Conservation (phyloP, 2,888 invertebrate species). For the Erynnis tages region DNA sequence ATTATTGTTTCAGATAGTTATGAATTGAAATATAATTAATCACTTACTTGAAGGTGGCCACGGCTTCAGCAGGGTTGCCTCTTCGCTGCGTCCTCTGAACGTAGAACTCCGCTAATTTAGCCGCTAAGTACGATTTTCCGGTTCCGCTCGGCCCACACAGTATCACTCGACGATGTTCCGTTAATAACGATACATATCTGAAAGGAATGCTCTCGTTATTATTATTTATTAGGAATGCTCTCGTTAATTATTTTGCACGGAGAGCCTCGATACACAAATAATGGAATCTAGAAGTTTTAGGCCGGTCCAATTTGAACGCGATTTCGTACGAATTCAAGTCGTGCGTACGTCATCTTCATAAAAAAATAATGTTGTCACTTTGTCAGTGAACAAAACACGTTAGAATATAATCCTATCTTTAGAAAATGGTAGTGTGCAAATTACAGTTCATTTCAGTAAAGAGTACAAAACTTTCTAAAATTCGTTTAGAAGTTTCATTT, state of each 20-base stretch:
- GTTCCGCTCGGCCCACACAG: conserved; percentile 98
- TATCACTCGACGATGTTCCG: conserved; percentile 96
- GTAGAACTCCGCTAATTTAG: conserved; percentile 96
- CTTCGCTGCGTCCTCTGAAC: conserved; percentile 90
- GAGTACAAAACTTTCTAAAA: no score
- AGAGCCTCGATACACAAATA: not conserved
- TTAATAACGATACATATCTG: conserved; percentile 90
- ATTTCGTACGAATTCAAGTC: no score
- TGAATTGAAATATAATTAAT: conserved; percentile 34
- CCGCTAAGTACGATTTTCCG: conserved; percentile 97
- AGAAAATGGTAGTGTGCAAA: no score
- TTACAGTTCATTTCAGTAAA: no score
- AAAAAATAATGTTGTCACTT: no score
- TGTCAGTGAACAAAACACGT: no score
- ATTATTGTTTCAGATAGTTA: no score
- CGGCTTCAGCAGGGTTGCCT: conserved; percentile 92
- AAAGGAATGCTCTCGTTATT: conserved; percentile 26
- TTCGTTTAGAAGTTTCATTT: no score
- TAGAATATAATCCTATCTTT: no score
- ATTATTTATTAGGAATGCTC: not conserved
- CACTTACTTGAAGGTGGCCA: conserved; percentile 94
- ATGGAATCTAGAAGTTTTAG: no score
- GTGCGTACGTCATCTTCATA: no score
- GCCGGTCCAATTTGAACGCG: no score
- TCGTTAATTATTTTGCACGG: not conserved